These are phyloP conservation scores for Cherax destructor DNA, from an alignment of 1,140 invertebrate species.

Conservation along the genomic window DNA sequence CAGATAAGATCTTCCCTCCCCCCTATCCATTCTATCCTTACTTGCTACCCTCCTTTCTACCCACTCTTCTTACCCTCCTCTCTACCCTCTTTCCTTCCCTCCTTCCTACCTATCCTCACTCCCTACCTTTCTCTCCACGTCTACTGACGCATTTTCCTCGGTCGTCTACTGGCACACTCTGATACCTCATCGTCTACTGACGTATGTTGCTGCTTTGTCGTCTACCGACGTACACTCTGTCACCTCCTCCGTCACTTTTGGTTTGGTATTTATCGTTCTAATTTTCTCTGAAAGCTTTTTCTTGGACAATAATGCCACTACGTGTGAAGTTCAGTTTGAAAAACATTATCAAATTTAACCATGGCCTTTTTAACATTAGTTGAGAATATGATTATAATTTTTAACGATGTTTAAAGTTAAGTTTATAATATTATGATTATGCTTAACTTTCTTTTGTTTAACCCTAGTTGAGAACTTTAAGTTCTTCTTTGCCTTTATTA, in stretches of 20 bases:
- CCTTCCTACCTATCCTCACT: neutral
- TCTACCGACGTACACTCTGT: neutral
- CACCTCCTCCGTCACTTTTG: neutral
- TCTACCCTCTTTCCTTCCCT: neutral
- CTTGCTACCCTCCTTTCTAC: neutral
- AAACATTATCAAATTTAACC: no score
- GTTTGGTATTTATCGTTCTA: neutral
- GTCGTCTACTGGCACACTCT: neutral
- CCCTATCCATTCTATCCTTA: neutral
- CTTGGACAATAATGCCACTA: no score
- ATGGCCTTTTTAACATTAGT: no score
- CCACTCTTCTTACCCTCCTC: neutral
- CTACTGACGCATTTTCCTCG: neutral
- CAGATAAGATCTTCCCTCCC: no score
- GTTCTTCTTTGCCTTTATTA: no score
- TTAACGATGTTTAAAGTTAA: no score
- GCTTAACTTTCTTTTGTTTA: no score
- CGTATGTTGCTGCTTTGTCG: neutral
- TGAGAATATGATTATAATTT: no score
- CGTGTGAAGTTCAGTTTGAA: no score
- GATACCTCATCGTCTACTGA: neutral
- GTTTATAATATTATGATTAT: no score
- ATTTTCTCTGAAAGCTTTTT: neutral
- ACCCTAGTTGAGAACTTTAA: no score
- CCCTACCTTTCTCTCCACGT: neutral